Conservation (phyloP, 2,113 vertebrate genomes). For the Ceyx melanurus region DNA sequence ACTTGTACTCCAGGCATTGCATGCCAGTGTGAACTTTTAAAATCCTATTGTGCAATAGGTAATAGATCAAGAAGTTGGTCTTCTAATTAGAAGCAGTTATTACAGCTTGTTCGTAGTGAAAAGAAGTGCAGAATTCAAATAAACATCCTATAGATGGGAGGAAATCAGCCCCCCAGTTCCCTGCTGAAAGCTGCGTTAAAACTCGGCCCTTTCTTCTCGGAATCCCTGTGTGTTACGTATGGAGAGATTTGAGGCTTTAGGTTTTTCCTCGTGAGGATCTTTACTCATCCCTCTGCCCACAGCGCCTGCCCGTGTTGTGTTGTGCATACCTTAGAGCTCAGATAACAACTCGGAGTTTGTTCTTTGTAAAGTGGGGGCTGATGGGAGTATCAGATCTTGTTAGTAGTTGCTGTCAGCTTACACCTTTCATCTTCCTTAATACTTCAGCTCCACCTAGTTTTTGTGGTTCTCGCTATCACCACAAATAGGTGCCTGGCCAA, state of each 20-base stretch:
- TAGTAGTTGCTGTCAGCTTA: not conserved
- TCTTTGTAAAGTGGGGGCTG: not conserved
- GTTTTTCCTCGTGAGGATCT: not conserved
- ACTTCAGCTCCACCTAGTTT: constrained; percentile 5
- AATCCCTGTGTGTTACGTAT: accelerated
- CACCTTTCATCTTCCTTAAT: constrained; percentile 53
- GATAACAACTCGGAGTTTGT: not conserved
- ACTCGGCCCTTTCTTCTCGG: not conserved
- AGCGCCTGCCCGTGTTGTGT: not conserved
- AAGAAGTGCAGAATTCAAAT: not conserved
- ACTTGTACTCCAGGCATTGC: not conserved
- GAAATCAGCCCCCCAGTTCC: not conserved
- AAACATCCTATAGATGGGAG: not conserved
- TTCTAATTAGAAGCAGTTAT: constrained; percentile 57
- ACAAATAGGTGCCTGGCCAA: not conserved
- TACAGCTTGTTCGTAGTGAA: not conserved
- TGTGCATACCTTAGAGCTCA: not conserved
- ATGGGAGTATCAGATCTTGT: not conserved
- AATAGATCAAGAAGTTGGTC: constrained; percentile 48
- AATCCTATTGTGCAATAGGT: constrained; percentile 60
- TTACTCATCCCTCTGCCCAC: not conserved
- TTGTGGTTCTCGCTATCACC: constrained; percentile 18
- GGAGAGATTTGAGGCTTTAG: not conserved
- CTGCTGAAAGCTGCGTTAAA: not conserved
- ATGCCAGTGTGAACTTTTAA: constrained; percentile 57